phyloP scores from a whole-genome alignment of 2,888 invertebrate species.

The Patella pellucida region DNA sequence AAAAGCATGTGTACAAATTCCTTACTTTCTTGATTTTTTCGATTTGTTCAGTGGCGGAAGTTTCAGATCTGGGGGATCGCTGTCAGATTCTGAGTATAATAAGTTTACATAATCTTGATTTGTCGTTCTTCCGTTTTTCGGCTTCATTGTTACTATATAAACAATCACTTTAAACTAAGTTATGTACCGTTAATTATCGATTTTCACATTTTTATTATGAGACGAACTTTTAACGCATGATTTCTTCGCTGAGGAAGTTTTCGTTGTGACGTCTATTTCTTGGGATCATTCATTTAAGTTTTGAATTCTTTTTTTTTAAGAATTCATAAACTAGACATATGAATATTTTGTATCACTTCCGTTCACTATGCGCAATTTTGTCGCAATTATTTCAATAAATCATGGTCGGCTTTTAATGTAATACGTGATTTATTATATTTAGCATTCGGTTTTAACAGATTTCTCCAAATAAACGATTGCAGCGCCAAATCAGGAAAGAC shows the following conservation, averaged over 20 bases:
- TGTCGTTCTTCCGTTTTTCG: constrained; percentile 31
- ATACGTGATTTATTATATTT: no score
- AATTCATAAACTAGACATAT: no score
- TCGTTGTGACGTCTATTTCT: not conserved
- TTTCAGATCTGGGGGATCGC: constrained; percentile 46
- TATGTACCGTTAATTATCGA: not conserved
- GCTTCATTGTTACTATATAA: constrained; percentile 39
- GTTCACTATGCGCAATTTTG: no score
- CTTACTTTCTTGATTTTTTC: constrained; percentile 51
- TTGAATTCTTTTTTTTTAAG: not conserved
- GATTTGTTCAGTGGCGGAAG: constrained; percentile 50
- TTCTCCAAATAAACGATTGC: no score
- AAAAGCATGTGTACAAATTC: not conserved
- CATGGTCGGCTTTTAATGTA: no score
- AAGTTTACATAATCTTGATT: constrained; percentile 33
- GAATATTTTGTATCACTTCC: no score
- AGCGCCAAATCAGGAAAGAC: no score
- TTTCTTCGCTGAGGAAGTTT: not conserved
- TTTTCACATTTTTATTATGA: no score
- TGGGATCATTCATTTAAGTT: not conserved
- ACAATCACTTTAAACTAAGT: constrained; percentile 55
- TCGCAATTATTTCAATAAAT: no score
- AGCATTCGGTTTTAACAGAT: no score
- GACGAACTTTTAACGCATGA: not conserved
- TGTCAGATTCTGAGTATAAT: constrained; percentile 42